Evolutionary conservation across 2,888 invertebrate genomes (phyloP), one percentile per base, ranked within the genome.

Genomic region (Geophilus truncorum): DNA sequence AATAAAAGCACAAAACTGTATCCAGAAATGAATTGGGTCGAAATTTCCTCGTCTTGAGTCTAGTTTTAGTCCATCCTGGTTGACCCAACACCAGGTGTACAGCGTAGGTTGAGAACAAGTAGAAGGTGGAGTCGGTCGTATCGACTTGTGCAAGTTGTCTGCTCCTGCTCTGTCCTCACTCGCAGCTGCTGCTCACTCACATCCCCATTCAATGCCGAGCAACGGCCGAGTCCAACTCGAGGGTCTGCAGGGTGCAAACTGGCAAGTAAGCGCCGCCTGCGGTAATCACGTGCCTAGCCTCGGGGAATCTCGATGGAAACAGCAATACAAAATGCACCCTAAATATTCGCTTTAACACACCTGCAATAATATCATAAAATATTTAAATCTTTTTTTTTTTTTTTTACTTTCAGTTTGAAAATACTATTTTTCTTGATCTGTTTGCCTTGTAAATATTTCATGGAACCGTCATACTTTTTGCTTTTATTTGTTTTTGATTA

Each of bases 91-190:
- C 70, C 70, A 70, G 70, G 70, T 70, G 70, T 70, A 70, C 25
- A 70, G n/a, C 25, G 70, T 23, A 70, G 70, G 25, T 7, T 25
- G 28, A 70, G 70, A 70, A 70, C 70, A 28, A 70, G 70, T 70
- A 70, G 70, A 70, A 70, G 70, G 70, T 70, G 70, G 70, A 70
- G 70, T 70, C 70, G n/a, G 70, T 70, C 70, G 70, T 70, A 70
- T 28, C 70, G 70, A 70, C 70, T 70, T 70, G 70, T 70, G 28
- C 70, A 70, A 70, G 70, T 70, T 70, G 70, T 28, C 28, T 70
- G 70, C 70, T 70, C 70, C 70, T 25, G 70, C 70, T 70, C 70
- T 70, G 70, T 70, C 70, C 70, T 70, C 70, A 70, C 70, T 70
- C 70, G 70, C 70, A 70, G 70, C 70, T 70, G 70, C 70, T 70